A percentile compares a stretch with the other conserved stretches of the same genome.
phyloP scores from a whole-genome alignment of 2,888 invertebrate genomes.

The Polymixis flavicincta region DNA sequence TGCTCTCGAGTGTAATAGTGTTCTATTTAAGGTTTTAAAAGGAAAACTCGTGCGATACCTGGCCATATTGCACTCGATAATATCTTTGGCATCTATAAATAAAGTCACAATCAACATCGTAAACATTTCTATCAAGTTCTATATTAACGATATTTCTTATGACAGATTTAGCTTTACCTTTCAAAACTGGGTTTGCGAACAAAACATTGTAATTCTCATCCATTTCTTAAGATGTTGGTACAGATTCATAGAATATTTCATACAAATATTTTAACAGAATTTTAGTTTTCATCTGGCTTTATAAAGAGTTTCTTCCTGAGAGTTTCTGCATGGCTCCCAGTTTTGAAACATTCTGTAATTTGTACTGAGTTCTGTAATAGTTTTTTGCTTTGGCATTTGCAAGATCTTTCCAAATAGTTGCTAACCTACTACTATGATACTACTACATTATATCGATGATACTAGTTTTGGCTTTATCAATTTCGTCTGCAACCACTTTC shows the following conservation, averaged over 20 bases:
- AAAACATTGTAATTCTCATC: conserved; percentile 17
- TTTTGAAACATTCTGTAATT: background rate
- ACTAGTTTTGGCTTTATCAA: background rate
- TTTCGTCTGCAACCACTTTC: background rate
- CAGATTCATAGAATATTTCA: too few relatives aligned
- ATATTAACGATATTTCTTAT: conserved; percentile 22
- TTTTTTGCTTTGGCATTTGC: background rate
- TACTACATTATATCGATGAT: background rate
- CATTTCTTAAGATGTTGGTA: background rate
- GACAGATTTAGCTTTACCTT: conserved; percentile 42
- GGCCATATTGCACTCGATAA: conserved; percentile 21
- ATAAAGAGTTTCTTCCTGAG: background rate
- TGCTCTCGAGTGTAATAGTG: too few relatives aligned
- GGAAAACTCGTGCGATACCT: conserved; percentile 7
- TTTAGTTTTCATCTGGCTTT: background rate
- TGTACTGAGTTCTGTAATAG: background rate
- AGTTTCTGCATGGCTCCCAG: background rate
- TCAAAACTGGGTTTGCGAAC: conserved; percentile 22
- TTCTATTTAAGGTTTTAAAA: conserved; percentile 16
- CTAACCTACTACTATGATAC: background rate
- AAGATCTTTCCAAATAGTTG: background rate
- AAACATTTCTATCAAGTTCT: conserved; percentile 42
- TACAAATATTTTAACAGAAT: background rate
- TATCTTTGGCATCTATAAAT: conserved; percentile 42
- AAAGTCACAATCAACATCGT: conserved; percentile 43